These are phyloP conservation scores for Oreotrochilus melanogaster DNA, from an alignment of 2,113 vertebrate genomes.

Conservation along the genomic window DNA sequence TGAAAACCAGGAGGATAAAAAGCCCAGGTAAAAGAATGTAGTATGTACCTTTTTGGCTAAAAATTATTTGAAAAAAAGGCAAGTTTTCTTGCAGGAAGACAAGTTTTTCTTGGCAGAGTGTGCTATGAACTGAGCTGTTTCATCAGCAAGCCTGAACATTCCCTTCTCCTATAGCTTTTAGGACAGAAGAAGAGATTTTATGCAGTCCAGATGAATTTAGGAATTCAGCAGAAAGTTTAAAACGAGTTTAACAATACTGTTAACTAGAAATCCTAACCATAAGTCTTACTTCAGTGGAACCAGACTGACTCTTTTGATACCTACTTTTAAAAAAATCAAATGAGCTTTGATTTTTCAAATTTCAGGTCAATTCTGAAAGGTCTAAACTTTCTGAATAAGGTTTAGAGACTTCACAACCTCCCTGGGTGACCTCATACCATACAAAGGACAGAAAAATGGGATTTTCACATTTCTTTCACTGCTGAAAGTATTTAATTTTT, in stretches of 20 bases:
- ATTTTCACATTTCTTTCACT: background rate
- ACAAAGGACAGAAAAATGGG: background rate
- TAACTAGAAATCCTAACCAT: background rate
- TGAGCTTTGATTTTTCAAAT: no score
- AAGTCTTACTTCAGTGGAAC: background rate
- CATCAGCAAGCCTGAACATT: no score
- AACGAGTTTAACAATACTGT: background rate
- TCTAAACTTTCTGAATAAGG: no score
- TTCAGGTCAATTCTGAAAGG: no score
- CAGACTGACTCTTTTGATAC: no score
- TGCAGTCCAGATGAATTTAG: background rate
- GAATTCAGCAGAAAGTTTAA: background rate
- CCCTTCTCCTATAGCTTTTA: background rate
- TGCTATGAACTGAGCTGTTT: background rate
- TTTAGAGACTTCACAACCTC: background rate
- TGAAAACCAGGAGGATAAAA: background rate
- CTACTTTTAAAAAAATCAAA: no score
- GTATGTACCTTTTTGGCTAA: background rate
- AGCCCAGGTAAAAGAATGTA: background rate
- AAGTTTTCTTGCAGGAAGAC: background rate
- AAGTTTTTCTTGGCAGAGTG: background rate
- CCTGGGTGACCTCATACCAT: accelerated
- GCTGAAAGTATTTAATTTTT: background rate
- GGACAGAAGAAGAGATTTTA: background rate
- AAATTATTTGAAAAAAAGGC: background rate